Percentiles rank a stretch among this genome's conserved stretches.
phyloP scores from a whole-genome alignment of 2,113 vertebrate genomes.

The Crotalus helleri region DNA sequence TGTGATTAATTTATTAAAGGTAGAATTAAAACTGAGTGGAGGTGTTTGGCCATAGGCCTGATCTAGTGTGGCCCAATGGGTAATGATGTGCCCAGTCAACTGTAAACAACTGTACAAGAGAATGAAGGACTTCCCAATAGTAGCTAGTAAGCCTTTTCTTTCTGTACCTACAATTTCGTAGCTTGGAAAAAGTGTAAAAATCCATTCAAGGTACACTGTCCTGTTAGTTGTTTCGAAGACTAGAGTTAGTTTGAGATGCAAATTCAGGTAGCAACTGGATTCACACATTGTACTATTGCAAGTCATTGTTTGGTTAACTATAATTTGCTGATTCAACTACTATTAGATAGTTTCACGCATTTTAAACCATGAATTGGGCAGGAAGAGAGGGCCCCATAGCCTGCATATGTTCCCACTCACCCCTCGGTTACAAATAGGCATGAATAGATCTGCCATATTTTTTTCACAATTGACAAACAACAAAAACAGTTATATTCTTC shows the following conservation, averaged over 20 bases:
- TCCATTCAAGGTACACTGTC: neutral
- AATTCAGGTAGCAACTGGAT: neutral
- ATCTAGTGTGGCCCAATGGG: neutral
- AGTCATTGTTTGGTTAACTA: neutral
- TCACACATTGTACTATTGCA: neutral
- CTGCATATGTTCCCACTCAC: neutral
- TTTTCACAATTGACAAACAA: neutral
- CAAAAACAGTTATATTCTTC: neutral
- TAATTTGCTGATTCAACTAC: neutral
- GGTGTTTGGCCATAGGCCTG: neutral
- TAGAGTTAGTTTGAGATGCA: neutral
- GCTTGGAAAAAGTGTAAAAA: neutral
- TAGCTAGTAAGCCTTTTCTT: neutral
- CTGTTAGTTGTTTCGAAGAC: neutral
- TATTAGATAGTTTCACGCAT: neutral
- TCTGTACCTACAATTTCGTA: neutral
- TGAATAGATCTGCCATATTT: neutral
- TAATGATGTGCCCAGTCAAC: neutral
- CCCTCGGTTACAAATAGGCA: neutral
- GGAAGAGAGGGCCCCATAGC: neutral
- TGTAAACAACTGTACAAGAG: neutral
- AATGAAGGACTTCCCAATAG: neutral
- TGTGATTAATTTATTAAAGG: neutral
- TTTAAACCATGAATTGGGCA: neutral
- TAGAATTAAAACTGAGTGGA: neutral